Evolutionary conservation across 1,140 invertebrate genomes (phyloP).

Genomic region (Antheraea pernyi): DNA sequence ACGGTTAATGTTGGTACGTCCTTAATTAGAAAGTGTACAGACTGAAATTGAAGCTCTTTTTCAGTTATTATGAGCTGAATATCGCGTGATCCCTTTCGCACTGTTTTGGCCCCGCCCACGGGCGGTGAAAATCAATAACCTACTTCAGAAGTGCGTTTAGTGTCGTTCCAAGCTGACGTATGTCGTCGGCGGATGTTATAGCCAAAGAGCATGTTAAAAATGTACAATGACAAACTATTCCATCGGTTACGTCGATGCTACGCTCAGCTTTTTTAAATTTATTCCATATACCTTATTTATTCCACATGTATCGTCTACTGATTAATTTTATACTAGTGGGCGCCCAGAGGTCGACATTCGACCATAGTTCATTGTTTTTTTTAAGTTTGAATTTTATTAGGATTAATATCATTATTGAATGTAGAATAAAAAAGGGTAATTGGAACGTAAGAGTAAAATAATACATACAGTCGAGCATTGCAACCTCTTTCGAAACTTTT

Average conservation of each 20-base stretch:
- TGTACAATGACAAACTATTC: background rate
- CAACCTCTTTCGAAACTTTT: too few relatives aligned
- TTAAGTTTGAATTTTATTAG: too few relatives aligned
- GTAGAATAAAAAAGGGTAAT: too few relatives aligned
- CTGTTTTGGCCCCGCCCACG: conserved; percentile 68
- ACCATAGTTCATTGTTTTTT: too few relatives aligned
- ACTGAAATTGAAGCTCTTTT: conserved; percentile 67
- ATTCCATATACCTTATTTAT: too few relatives aligned
- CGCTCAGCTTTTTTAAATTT: too few relatives aligned
- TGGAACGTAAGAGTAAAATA: too few relatives aligned
- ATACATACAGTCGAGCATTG: too few relatives aligned
- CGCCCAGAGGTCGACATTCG: too few relatives aligned
- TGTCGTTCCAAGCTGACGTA: conserved; percentile 66
- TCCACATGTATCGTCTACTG: too few relatives aligned
- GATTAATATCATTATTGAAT: too few relatives aligned
- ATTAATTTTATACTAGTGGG: too few relatives aligned
- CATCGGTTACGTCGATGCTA: background rate
- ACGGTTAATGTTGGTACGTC: conserved; percentile 73
- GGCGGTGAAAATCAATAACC: conserved; percentile 77
- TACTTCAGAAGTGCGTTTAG: conserved; percentile 72
- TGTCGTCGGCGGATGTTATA: conserved; percentile 30
- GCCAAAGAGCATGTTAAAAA: background rate
- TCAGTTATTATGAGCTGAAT: conserved; percentile 72
- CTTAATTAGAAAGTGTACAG: conserved; percentile 73
- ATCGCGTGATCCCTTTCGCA: conserved; percentile 73